Evolutionary conservation across 2,113 vertebrate genomes (phyloP).

Genomic region (Felis catus): DNA sequence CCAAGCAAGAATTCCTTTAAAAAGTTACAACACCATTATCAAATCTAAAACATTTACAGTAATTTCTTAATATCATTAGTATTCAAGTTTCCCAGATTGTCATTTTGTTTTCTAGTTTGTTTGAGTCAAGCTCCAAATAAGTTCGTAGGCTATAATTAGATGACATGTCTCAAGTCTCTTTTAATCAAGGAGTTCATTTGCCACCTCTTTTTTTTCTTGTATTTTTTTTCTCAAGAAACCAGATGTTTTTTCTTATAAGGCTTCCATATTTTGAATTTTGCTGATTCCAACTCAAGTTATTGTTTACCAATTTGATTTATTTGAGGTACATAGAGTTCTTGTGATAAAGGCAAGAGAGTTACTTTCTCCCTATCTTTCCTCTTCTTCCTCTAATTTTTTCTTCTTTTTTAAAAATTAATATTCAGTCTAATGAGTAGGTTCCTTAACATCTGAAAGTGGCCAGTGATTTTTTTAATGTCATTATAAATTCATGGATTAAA

Average conservation of each 20-base stretch:
- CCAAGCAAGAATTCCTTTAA: not conserved
- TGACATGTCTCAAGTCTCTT: not conserved
- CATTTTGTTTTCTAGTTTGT: slow-evolving; percentile 17
- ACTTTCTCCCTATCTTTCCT: not conserved
- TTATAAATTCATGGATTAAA: not conserved
- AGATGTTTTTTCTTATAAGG: not conserved
- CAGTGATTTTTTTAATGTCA: not conserved
- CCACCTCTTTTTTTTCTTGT: not conserved
- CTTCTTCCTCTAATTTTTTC: not conserved
- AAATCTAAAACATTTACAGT: not conserved
- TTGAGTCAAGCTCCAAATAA: not conserved
- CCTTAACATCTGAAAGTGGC: not conserved
- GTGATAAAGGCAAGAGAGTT: not conserved
- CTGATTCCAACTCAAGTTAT: not conserved
- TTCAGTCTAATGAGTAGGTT: not conserved
- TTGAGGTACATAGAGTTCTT: not conserved
- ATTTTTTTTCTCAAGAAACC: not conserved
- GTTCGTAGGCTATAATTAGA: not conserved
- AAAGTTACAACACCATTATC: not conserved
- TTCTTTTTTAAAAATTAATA: not conserved
- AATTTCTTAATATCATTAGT: not conserved
- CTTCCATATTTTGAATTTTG: slow-evolving; percentile 24
- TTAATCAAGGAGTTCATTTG: not conserved
- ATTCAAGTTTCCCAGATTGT: not conserved
- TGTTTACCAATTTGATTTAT: not conserved